phyloP scores from a whole-genome alignment of 2,888 invertebrate genomes.

The Drosophila nigritarsus region DNA sequence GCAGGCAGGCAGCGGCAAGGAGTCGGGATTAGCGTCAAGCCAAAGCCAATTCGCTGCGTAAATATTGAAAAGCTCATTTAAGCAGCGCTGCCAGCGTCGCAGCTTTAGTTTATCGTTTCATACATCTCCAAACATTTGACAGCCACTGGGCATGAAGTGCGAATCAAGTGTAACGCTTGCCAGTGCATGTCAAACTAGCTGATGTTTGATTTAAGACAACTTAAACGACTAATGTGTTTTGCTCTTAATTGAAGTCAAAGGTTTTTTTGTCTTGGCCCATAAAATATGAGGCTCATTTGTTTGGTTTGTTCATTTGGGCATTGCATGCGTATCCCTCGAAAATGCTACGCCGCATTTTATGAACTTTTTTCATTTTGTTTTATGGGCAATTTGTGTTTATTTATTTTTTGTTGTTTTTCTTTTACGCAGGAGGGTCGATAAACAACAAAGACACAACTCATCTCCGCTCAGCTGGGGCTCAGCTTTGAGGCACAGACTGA shows the following conservation, averaged over 20 bases:
- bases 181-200: slow-evolving; percentile 17
- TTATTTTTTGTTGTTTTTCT: slow-evolving; percentile 51
- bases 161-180: slow-evolving; percentile 15
- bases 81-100: slow-evolving; percentile 46
- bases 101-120: slow-evolving; percentile 16
- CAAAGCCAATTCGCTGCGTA: slow-evolving; percentile 71
- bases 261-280: not conserved
- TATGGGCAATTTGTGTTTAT: slow-evolving; percentile 70
- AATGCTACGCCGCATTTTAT: slow-evolving; percentile 42
- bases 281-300: not conserved
- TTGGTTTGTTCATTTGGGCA: slow-evolving; percentile 2
- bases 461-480: slow-evolving; percentile 13
- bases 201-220: not conserved
- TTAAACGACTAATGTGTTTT: not conserved
- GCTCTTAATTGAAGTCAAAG: not conserved
- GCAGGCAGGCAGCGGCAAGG: slow-evolving; percentile 5
- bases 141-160: slow-evolving; percentile 12
- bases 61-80: slow-evolving; percentile 73
- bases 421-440: slow-evolving; percentile 45
- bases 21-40: slow-evolving; percentile 59
- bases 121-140: slow-evolving; percentile 20
- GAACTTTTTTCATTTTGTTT: slow-evolving; percentile 56
- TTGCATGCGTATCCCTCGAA: slow-evolving; percentile 27
- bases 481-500: slow-evolving; percentile 12
- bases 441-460: slow-evolving; percentile 32